These are phyloP conservation scores for Nemapogon koenigi DNA, from an alignment of 2,888 invertebrate genomes.

Conservation along the genomic window DNA sequence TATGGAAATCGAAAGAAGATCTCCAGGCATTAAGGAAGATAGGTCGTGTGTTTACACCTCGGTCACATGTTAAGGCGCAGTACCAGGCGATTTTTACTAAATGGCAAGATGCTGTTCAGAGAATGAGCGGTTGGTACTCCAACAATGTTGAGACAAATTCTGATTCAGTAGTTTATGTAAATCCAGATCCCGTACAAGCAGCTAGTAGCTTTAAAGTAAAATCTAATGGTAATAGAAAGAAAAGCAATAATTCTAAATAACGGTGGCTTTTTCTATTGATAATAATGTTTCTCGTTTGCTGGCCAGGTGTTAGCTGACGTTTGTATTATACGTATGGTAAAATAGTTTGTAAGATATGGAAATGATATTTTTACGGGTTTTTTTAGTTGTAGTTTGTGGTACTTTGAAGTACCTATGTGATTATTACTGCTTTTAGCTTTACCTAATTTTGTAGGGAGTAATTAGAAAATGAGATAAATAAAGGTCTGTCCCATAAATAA, in stretches of 20 bases:
- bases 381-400: too few relatives aligned
- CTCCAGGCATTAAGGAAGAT: constrained; percentile 64
- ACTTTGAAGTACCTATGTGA: too few relatives aligned
- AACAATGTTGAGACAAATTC: constrained; percentile 21
- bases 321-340: too few relatives aligned
- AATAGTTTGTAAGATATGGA: too few relatives aligned
- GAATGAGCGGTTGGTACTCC: constrained; percentile 65
- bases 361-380: too few relatives aligned
- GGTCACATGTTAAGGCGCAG: constrained; percentile 31
- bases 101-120: constrained; percentile 66
- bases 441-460: too few relatives aligned
- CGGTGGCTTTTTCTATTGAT: constrained; percentile 43
- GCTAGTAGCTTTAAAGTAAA: constrained; percentile 30
- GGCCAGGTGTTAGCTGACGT: constrained; percentile 39
- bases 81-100: constrained; percentile 42
- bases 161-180: constrained; percentile 27
- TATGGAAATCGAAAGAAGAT: constrained; percentile 76
- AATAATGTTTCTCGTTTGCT: constrained; percentile 25
- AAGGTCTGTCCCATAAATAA: too few relatives aligned
- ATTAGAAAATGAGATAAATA: too few relatives aligned
- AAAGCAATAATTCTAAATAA: constrained; percentile 35
- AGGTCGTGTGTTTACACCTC: constrained; percentile 68
- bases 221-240: constrained; percentile 20
- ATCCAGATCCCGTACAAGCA: constrained; percentile 22
- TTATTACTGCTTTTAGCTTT: too few relatives aligned